Base-by-base conservation (phyloP, 2,888 invertebrate genomes). In the Clepsis dumicolana region DNA sequence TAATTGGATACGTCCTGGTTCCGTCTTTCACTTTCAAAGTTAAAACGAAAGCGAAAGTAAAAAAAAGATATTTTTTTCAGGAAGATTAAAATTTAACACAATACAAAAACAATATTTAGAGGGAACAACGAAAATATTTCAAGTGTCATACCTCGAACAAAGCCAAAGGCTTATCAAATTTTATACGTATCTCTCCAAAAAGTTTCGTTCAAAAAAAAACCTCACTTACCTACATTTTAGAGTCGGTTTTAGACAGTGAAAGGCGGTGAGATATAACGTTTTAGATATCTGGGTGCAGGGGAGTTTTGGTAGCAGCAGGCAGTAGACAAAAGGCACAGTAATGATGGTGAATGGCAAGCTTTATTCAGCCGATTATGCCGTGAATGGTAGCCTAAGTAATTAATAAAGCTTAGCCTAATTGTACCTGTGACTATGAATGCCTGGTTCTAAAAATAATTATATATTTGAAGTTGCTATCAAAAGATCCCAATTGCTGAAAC, bases 331-430 rank as follows among this genome's bases (percentile, higher is more conserved):
- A 35, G 61, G 16, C 12, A 16, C 16, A 32, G 32, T 52, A 59
- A 62, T 62, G 50, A 62, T 24, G 61, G n/a, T 62, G 50, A n/a
- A 62, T 62, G 35, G 35, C 48, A 21, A 52, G 35, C 50, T 52
- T 61, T 61, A 61, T 48, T 50, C 25, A 62, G 32, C 61, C 24
- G 61, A 62, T 62, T 62, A 62, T 35, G 35, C 24, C 50, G 32
- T 27, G 50, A 62, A 62, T 62, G 50, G 61, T 50, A 21, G 61
- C 24, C n/a, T 25, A 41, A 41, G 25, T 59, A 59, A 59, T 59
- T 59, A 59, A 41, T 59, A 59, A 25, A 59, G 59, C 59, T 41
- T 59, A 41, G 3, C n/a, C 48, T 18, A 21, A 48, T 48, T 18
- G 12, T 48, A 48, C 48, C 48, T 48, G 48, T 48, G 48, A 4